Percentiles rank a stretch among this genome's conserved stretches.
Conservation (phyloP, 2,113 vertebrate species). For the Triplophysa tibetana region DNA sequence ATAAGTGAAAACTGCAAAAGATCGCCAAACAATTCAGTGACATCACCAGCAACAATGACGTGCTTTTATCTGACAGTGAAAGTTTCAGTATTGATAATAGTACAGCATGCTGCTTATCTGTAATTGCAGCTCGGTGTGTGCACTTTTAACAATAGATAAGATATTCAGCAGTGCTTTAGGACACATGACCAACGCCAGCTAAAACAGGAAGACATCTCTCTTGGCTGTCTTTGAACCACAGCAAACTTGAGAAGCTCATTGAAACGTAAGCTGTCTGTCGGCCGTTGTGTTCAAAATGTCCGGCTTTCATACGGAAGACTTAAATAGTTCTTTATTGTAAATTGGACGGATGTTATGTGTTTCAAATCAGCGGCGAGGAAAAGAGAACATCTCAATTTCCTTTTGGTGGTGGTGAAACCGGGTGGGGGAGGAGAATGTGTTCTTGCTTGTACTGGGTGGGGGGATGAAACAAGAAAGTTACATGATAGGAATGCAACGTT, state of each 20-base stretch:
- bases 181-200: too few species aligned
- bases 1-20: neutral
- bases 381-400: neutral
- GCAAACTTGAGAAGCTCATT: neutral
- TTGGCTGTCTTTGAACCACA: neutral
- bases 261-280: neutral
- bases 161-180: constrained; percentile 1
- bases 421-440: neutral
- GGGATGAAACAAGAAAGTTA: neutral
- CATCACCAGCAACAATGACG: neutral
- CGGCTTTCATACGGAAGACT: too few species aligned
- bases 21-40: neutral
- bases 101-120: constrained; percentile 44
- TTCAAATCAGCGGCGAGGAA: too few species aligned
- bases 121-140: constrained; percentile 24
- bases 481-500: constrained; percentile 1
- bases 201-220: neutral
- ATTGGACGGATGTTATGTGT: too few species aligned
- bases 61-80: neutral
- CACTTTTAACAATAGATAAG: constrained; percentile 46
- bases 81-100: neutral
- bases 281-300: neutral
- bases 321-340: too few species aligned
- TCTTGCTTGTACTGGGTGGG: neutral
- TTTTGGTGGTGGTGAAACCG: neutral